Conservation (phyloP, 2,113 vertebrate species). For the Microcebus lehilahytsara region DNA sequence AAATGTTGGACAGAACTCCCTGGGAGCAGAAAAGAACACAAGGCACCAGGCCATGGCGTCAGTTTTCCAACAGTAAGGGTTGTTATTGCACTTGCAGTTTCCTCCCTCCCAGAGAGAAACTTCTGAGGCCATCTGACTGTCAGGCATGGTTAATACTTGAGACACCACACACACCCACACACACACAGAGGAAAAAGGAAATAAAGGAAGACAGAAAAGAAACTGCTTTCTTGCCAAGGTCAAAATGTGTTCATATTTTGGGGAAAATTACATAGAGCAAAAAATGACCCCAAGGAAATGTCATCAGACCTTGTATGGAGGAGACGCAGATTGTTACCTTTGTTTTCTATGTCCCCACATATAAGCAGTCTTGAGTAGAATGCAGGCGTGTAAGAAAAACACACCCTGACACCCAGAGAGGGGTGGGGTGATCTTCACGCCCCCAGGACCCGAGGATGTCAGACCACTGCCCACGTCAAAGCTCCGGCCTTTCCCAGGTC, state of each 20-base stretch:
- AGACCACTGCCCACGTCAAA: background rate
- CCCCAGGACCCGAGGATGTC: fast-evolving
- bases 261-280: background rate
- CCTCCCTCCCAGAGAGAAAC: background rate
- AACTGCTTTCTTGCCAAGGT: background rate
- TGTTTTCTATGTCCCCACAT: background rate
- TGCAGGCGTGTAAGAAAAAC: background rate
- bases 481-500: background rate
- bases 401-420: background rate
- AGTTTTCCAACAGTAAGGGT: background rate
- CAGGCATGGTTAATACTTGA: background rate
- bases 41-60: background rate
- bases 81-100: fast-evolving
- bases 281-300: background rate
- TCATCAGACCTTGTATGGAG: background rate
- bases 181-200: too few species aligned
- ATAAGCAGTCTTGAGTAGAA: background rate
- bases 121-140: background rate
- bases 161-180: too few species aligned
- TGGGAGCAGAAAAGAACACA: constrained; percentile 69
- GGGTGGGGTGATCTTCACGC: too few species aligned
- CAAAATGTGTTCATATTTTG: background rate
- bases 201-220: background rate
- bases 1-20: constrained; percentile 99
- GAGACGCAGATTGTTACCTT: background rate